These are phyloP conservation scores for Poecilia latipinna DNA, from an alignment of 2,113 vertebrate genomes.

Conservation along the genomic window DNA sequence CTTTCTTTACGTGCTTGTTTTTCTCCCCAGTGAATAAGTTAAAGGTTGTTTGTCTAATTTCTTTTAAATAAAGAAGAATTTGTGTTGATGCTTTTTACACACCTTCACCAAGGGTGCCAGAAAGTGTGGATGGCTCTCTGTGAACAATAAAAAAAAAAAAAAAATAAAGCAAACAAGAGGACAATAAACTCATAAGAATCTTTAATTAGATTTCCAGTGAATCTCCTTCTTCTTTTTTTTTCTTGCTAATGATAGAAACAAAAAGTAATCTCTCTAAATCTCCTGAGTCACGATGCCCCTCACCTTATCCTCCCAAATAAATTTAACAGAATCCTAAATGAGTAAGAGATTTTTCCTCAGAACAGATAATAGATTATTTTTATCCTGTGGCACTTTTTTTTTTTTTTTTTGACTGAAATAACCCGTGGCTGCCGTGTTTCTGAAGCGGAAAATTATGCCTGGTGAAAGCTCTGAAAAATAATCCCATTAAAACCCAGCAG, in stretches of 20 bases:
- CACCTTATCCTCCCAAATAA: constrained; percentile 18
- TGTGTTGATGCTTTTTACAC: too few species aligned
- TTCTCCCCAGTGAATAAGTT: too few species aligned
- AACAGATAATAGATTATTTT: constrained; percentile 9
- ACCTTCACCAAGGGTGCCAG: too few species aligned
- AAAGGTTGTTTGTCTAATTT: too few species aligned
- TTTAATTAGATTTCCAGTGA: constrained; percentile 70
- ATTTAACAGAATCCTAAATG: background rate
- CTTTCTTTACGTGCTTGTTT: too few species aligned
- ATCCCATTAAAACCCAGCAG: constrained; percentile 37
- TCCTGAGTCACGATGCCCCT: constrained; percentile 59
- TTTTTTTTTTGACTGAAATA: background rate
- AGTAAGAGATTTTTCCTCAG: constrained; percentile 4
- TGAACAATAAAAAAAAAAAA: background rate
- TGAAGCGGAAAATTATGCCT: background rate
- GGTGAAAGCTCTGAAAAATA: constrained; percentile 8
- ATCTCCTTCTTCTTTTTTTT: constrained; percentile 13
- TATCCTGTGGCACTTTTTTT: constrained; percentile 20
- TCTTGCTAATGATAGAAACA: constrained; percentile 46
- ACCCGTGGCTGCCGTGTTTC: constrained; percentile 9
- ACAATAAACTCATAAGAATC: constrained; percentile 54
- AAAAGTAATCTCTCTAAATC: constrained; percentile 49
- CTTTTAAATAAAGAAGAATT: too few species aligned
- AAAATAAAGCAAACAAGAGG: constrained; percentile 22
- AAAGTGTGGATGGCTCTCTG: background rate